phyloP scores from a whole-genome alignment of 2,113 vertebrate genomes.

The Takifugu bimaculatus region DNA sequence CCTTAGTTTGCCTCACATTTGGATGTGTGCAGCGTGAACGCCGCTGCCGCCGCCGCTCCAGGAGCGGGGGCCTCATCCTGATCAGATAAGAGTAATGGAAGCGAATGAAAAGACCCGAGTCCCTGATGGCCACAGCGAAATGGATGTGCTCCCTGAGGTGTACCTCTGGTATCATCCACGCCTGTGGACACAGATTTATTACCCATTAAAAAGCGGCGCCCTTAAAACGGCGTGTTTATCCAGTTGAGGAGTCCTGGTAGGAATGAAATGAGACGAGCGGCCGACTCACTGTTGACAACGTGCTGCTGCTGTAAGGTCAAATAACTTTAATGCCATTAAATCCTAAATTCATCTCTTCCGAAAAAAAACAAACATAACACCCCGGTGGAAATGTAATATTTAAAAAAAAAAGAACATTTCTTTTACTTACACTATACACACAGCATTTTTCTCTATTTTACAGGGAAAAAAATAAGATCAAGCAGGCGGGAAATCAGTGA shows the following conservation, averaged over 20 bases:
- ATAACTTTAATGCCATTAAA: slow-evolving; percentile 69
- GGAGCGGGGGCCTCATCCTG: slow-evolving; percentile 56
- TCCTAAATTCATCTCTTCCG: slow-evolving; percentile 58
- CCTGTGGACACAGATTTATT: slow-evolving; percentile 72
- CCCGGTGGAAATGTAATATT: slow-evolving; percentile 47
- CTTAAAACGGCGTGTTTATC: slow-evolving; percentile 65
- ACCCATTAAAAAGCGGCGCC: slow-evolving; percentile 69
- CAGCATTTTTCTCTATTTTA: slow-evolving; percentile 49
- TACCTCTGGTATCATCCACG: slow-evolving; percentile 68
- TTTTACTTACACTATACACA: slow-evolving; percentile 60
- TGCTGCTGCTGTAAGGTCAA: slow-evolving; percentile 48
- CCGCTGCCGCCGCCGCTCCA: slow-evolving; percentile 28
- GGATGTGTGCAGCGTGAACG: slow-evolving; percentile 29
- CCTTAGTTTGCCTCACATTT: background rate
- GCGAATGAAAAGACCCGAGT: slow-evolving; percentile 66
- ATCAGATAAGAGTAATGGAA: slow-evolving; percentile 78
- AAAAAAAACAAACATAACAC: slow-evolving; percentile 61
- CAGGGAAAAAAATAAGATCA: slow-evolving; percentile 45
- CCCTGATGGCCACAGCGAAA: slow-evolving; percentile 66
- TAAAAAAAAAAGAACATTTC: slow-evolving; percentile 55
- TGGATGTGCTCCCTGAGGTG: slow-evolving; percentile 71
- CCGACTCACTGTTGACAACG: slow-evolving; percentile 32
- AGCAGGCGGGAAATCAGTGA: slow-evolving; percentile 51
- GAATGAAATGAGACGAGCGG: slow-evolving; percentile 39
- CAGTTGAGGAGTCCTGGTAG: slow-evolving; percentile 50